Base-by-base conservation (phyloP, 1,140 invertebrate species). In the Sitodiplosis mosellana region DNA sequence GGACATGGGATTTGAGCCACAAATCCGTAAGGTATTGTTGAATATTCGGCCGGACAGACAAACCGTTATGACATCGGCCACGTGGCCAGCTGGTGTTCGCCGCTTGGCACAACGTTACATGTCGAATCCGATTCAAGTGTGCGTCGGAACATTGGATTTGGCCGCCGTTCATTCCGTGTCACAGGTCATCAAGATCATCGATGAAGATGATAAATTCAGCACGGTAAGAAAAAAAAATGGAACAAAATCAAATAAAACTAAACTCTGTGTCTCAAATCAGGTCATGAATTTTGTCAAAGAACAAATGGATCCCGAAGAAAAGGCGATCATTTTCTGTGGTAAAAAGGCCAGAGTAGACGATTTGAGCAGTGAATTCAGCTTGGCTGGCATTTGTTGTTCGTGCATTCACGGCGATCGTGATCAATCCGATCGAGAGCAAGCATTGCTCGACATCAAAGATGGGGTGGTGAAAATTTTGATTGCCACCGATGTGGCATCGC, bases 401-500 rank as follows among this genome's bases (percentile, higher is more conserved):
- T 78, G 81, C 49, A 81, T 95, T 51, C 88, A 93, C 68, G 88
- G 89, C n/a, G 82, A 85, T 56, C 73, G 86, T 48, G 87, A 91
- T 38, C 90, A 94, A 57, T 48, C 49, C 54, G 90, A 94, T 58
- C 68, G 90, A 42, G 89, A 94, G 61, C 77, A 77, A 61, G 87
- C 89, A 8, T 66, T 94, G 8, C 74, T 76, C 33, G 87, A 91
- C 53, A 78, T 95, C 49, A 81, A 81, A 56, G 70, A 68, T 49
- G 87, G 87, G 0, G 59, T 64, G 6, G 80, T 83, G 0, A 71
- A 71, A 33, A 86, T 94, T 52, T 69, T 95, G n/a, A 75, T 94
- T 18, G 90, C 90, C 3, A 94, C 91, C n/a, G 91, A 95, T 73
- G 83, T 95, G 15, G 90, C 88, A 1, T 88, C 87, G 22, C 70